These are phyloP conservation scores for Plecotus auritus DNA, from an alignment of 2,113 vertebrate genomes.

Conservation along the genomic window DNA sequence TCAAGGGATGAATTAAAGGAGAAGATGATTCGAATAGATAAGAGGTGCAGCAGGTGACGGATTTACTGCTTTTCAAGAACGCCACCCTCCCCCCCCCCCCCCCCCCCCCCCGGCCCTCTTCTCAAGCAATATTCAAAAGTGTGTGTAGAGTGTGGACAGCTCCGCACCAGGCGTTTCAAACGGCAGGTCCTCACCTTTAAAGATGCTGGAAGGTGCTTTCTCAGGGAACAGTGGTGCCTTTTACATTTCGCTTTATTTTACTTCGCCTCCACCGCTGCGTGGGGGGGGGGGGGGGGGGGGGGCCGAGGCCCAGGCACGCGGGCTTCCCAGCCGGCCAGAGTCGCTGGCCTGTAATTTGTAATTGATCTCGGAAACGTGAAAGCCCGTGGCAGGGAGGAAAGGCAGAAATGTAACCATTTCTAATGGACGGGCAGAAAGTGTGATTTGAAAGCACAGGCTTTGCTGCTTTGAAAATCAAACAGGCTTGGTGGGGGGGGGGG, in stretches of 20 bases:
- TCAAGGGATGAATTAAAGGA: conserved; percentile 42
- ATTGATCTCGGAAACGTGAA: conserved; percentile 68
- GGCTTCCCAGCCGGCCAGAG: conserved; percentile 46
- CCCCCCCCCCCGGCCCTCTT: not conserved
- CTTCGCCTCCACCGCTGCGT: conserved; percentile 48
- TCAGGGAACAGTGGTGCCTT: conserved; percentile 37
- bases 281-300: conserved; percentile 53
- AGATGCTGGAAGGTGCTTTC: conserved; percentile 36
- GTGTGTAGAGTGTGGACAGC: conserved; percentile 47
- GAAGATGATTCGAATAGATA: conserved; percentile 53
- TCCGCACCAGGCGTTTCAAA: conserved; percentile 63
- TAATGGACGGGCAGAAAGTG: conserved; percentile 65
- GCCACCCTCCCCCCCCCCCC: too few species aligned
- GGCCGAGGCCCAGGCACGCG: conserved; percentile 49
- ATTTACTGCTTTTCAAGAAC: conserved; percentile 56
- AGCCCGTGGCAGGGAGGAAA: conserved; percentile 68
- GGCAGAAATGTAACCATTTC: conserved; percentile 70
- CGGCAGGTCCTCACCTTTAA: conserved; percentile 65
- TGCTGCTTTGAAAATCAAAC: conserved; percentile 61
- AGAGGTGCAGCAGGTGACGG: conserved; percentile 48
- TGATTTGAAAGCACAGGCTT: conserved; percentile 69
- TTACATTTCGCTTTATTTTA: conserved; percentile 22
- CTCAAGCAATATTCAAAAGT: conserved; percentile 31
- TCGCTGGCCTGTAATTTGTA: conserved; percentile 57
- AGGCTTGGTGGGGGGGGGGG: conserved; percentile 46